Evolutionary conservation across 2,113 vertebrate species (phyloP).

Genomic region (Rhinichthys klamathensis): DNA sequence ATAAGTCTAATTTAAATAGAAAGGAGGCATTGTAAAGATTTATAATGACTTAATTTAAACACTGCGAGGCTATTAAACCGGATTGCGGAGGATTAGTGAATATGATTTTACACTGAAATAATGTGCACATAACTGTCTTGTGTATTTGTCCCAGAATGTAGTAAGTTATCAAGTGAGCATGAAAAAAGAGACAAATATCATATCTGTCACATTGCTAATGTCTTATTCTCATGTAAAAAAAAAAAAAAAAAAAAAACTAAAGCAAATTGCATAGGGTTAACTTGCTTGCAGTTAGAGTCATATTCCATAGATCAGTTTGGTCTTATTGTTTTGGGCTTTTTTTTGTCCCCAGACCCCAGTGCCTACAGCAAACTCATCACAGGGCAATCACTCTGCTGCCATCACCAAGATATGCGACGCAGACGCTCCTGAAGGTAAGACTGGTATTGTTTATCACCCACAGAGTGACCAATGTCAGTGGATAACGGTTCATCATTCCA

Average conservation of each 20-base stretch:
- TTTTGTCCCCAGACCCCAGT: slow-evolving; percentile 53
- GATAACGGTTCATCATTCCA: slow-evolving; percentile 17
- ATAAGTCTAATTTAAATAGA: slow-evolving; percentile 1
- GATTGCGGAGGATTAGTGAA: background rate
- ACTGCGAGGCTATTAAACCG: background rate
- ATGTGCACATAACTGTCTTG: background rate
- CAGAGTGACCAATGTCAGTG: background rate
- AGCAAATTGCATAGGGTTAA: background rate
- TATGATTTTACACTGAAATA: background rate
- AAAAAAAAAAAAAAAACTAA: background rate
- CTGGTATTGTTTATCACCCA: slow-evolving; percentile 35
- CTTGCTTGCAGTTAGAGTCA: background rate
- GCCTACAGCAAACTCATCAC: slow-evolving; percentile 52
- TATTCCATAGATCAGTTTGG: background rate
- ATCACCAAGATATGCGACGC: slow-evolving; percentile 87
- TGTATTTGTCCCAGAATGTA: background rate
- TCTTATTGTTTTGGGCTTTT: background rate
- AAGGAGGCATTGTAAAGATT: background rate
- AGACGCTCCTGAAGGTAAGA: slow-evolving; percentile 92
- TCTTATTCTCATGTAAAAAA: background rate
- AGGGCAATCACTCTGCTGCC: slow-evolving; percentile 71
- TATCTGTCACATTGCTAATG: background rate
- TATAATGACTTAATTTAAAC: slow-evolving; percentile 3
- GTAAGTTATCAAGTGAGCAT: background rate
- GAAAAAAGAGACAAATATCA: background rate